Conservation (phyloP, 2,113 vertebrate species). For the Halichoerus grypus region DNA sequence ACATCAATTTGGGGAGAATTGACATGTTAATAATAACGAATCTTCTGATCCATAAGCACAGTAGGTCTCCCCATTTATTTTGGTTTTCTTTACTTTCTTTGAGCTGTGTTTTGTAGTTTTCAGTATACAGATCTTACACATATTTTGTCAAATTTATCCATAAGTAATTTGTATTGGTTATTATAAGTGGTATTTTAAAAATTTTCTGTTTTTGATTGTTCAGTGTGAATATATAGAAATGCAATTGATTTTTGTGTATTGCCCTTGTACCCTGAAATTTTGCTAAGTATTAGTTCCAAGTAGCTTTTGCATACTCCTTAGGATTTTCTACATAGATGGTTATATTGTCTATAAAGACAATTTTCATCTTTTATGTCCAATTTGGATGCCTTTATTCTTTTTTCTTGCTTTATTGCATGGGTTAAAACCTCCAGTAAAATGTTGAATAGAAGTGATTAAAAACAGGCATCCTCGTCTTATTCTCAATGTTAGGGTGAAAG, state of each 20-base stretch:
- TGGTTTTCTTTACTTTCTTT: neutral
- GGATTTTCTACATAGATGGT: neutral
- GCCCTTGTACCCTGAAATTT: neutral
- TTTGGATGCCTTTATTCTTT: neutral
- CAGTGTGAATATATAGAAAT: neutral
- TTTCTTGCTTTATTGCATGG: neutral
- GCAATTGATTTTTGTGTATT: neutral
- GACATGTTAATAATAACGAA: neutral
- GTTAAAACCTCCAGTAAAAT: neutral
- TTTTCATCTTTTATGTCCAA: neutral
- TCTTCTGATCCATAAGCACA: neutral
- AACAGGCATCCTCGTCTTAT: neutral
- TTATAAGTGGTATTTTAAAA: neutral
- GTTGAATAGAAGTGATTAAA: neutral
- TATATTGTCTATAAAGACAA: neutral
- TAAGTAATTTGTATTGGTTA: neutral
- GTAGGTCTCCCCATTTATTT: neutral
- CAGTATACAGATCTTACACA: neutral
- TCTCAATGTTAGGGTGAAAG: neutral
- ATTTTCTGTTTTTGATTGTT: neutral
- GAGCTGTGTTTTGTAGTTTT: neutral
- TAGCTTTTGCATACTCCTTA: neutral
- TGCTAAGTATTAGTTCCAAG: neutral
- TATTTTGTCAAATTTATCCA: neutral
- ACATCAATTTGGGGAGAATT: neutral